Evolutionary conservation across 2,888 invertebrate species (phyloP), one percentile per base, ranked within the genome.

Genomic region (Hoplodrina ambigua): DNA sequence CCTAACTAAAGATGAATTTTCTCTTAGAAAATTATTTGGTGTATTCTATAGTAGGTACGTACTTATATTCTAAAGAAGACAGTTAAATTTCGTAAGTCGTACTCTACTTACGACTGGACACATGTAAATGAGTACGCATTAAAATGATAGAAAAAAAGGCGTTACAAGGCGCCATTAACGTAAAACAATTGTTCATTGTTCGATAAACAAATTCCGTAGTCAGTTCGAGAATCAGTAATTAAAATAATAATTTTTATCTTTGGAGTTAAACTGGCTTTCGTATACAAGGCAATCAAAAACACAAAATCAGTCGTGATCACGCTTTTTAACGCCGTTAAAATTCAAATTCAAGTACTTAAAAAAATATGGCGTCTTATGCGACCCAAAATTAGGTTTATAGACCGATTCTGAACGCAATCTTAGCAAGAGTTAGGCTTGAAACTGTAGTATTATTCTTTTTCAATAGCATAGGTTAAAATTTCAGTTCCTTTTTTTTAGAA

Each of bases 401-500:
- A 25, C 25, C 1, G 2, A 25, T 25, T 2, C 25, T 25, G 25
- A 25, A 37, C n/a, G n/a, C 37, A 8, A 25, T 4, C 41, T 54
- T 17, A 20, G 49, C 41, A 52, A 30, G 17, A 50, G 10, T 50
- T n/a, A 20, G 1, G 11, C n/a, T 52, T n/a, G 30, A 53, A 41
- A 52, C 33, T 2, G n/a, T n/a, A 37, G 52, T 52, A 61, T 49
- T 19, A 17, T 11, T 25, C 0, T 17, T 64, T 25, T 25, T 25
- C 25, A 25, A 25, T 25, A 25, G 25, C 25, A 25, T 25, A 25
- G 25, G 2, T 2, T 25, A 25, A 41, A 11, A 33, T 19, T 11
- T 44, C 60, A 64, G 75, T 75, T 63, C 49, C 25, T 25, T 25
- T 25, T 74, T 20, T 8, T 52, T 54, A 41, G 8, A 49, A 53